Percentiles rank a stretch among this genome's conserved stretches.
These are phyloP conservation scores for Asobara japonica DNA, from an alignment of 1,140 invertebrate species.

Conservation along the genomic window DNA sequence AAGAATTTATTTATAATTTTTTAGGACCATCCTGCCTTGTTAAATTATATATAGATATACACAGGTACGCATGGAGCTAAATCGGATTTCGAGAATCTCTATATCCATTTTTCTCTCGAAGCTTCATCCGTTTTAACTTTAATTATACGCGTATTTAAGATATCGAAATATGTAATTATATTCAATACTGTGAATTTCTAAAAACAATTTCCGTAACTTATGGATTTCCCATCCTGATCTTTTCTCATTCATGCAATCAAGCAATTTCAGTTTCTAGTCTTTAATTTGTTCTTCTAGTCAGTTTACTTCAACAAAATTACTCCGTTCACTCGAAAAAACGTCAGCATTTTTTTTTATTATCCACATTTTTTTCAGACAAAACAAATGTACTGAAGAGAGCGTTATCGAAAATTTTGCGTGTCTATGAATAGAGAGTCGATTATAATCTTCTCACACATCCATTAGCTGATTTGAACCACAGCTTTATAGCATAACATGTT, in stretches of 20 bases:
- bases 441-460: too few species aligned
- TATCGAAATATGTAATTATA: neutral
- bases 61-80: neutral
- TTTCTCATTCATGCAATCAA: neutral
- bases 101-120: neutral
- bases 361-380: neutral
- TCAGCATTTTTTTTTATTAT: neutral
- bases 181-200: neutral
- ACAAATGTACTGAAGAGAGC: too few species aligned
- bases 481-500: too few species aligned
- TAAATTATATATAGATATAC: too few species aligned
- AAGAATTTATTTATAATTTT: too few species aligned
- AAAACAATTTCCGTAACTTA: neutral
- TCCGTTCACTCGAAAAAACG: neutral
- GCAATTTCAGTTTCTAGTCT: slow-evolving; percentile 2
- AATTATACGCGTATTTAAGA: neutral
- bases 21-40: too few species aligned
- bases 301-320: neutral
- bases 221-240: neutral
- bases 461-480: too few species aligned
- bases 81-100: neutral
- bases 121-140: neutral
- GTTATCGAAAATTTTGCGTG: too few species aligned
- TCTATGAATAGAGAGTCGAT: too few species aligned
- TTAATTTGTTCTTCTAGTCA: slow-evolving; percentile 5